Conservation (phyloP, 1,140 invertebrate species). For the Adoxophyes honmai region DNA sequence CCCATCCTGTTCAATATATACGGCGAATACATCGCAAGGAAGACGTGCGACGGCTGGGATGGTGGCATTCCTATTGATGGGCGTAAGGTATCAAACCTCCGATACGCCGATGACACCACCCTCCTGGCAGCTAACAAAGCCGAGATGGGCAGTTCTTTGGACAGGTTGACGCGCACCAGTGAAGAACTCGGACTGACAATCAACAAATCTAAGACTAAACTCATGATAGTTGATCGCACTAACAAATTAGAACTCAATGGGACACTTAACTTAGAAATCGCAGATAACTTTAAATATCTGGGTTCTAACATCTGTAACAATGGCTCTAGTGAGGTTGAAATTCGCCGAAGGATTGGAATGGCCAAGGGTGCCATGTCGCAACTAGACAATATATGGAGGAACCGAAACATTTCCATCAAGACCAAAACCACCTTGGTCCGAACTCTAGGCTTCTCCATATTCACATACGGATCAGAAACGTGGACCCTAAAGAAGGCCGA, state of each 20-base stretch:
- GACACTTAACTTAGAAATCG: too few relatives aligned
- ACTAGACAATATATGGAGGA: background rate
- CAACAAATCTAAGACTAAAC: too few relatives aligned
- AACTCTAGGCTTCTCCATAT: conserved; percentile 9
- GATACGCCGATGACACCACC: too few relatives aligned
- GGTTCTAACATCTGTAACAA: background rate
- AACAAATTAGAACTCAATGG: too few relatives aligned
- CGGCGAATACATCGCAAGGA: too few relatives aligned
- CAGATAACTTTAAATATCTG: background rate
- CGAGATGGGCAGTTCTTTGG: too few relatives aligned
- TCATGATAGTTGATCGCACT: too few relatives aligned
- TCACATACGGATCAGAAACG: background rate
- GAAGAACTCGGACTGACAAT: too few relatives aligned
- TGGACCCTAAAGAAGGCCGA: background rate
- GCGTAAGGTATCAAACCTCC: too few relatives aligned
- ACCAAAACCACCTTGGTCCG: background rate
- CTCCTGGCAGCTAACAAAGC: too few relatives aligned
- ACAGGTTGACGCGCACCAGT: too few relatives aligned
- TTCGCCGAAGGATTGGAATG: background rate
- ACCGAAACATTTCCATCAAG: background rate
- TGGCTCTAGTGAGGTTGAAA: background rate
- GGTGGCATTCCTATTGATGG: background rate
- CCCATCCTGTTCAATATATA: background rate
- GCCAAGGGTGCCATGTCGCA: background rate
- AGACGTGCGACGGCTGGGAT: background rate